A percentile compares a stretch with the other conserved stretches of the same genome.
Evolutionary conservation across 2,113 vertebrate genomes (phyloP).

Genomic region (Coturnix japonica): DNA sequence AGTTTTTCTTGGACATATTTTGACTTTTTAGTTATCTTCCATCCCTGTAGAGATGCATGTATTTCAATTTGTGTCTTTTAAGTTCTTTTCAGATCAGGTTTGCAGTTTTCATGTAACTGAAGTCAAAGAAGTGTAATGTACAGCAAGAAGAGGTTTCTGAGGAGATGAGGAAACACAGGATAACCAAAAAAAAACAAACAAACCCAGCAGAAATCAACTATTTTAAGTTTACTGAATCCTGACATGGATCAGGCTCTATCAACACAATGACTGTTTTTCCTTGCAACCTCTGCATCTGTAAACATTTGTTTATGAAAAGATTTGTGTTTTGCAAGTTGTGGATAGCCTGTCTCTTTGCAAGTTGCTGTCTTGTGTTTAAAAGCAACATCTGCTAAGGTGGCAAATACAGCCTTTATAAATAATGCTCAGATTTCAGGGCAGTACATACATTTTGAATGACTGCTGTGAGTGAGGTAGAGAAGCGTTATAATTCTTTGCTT

Average conservation of each 20-base stretch:
- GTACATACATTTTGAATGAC: not conserved
- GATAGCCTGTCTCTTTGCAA: not conserved
- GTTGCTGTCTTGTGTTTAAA: not conserved
- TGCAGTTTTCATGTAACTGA: not conserved
- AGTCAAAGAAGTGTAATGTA: not conserved
- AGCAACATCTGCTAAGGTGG: not conserved
- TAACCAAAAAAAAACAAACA: not conserved
- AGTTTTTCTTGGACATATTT: not conserved
- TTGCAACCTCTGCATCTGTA: not conserved
- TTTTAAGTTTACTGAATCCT: not conserved
- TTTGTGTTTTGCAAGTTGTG: not conserved
- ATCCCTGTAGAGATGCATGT: rapidly evolving
- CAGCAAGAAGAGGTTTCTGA: not conserved
- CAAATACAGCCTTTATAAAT: not conserved
- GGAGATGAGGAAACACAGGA: not conserved
- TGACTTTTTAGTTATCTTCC: not conserved
- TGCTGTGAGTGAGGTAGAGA: not conserved
- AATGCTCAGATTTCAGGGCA: not conserved
- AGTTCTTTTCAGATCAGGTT: not conserved
- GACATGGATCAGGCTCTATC: too few species aligned
- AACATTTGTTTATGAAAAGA: not conserved
- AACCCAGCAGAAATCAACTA: not conserved
- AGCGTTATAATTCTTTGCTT: not conserved
- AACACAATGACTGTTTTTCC: not conserved
- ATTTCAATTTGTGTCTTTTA: not conserved